Base-by-base conservation (phyloP, 2,888 invertebrate genomes). In the Doris montereyensis region DNA sequence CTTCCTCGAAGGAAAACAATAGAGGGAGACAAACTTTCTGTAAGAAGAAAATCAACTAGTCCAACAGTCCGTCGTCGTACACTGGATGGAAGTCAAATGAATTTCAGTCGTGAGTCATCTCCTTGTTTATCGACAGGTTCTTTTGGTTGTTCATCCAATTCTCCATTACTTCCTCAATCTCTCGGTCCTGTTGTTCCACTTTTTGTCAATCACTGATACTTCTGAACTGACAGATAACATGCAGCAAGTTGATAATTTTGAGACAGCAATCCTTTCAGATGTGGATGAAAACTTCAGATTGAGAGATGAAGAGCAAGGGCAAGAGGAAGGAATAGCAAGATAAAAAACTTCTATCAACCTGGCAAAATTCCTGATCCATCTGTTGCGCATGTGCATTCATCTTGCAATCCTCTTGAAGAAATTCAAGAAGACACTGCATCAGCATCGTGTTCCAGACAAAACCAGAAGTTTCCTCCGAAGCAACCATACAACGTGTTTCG, bases 31-130 rank as follows among this genome's bases (percentile, higher is more conserved):
- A 62, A 57, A 28, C 76, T 76, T 1, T 8, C 74, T 21, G 71
- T 52, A 41, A 79, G 79, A 76, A 76, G 71, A 5, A 68, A 68
- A 3, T 79, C 79, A 3, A 76, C 76, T 26, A 79, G 79, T 57
- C 79, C 79, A 60, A 79, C 79, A 1, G 72, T 79, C 21, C 79
- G 79, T 5, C 57, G 79, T 21, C 68, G 76, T 21, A 79, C 79
- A 32, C 58, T 70, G 28, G 79, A 79, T 32, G 79, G 79, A 24
- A 68, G 79, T 35, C 52, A 41, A 5, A 30, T 41, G 1, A 58
- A 58, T 58, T 68, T 73, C n/a, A 52, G 71, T 24, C 67, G 32
- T 34, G 35, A n/a, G 35, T 41, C 52, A 10, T 17, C 67, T 1
- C 68, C 79, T 8, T 74, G 67, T 21, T 74, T 74, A 32, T 41